Evolutionary conservation across 1,140 invertebrate genomes (phyloP).

Genomic region (Drepana arcuata): DNA sequence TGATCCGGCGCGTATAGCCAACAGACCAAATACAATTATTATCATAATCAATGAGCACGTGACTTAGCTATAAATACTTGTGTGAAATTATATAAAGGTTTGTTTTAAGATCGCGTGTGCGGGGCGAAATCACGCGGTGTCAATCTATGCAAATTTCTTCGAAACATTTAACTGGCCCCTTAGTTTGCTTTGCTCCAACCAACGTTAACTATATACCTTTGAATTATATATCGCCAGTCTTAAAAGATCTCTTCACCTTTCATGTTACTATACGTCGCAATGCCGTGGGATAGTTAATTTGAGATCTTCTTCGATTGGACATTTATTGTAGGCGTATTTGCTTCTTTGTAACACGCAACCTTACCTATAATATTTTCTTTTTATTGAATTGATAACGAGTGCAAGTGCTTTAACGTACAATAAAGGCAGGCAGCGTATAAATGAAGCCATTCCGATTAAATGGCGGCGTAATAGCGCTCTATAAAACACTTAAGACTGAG

Average conservation of each 20-base stretch:
- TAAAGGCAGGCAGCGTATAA: background rate
- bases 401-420: too few species aligned
- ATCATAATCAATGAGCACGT: slow-evolving; percentile 15
- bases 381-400: too few species aligned
- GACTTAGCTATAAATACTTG: background rate
- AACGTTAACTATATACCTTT: slow-evolving; percentile 34
- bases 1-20: slow-evolving; percentile 25
- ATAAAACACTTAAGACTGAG: slow-evolving; percentile 26
- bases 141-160: slow-evolving; percentile 69
- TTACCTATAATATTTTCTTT: too few species aligned
- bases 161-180: slow-evolving; percentile 60
- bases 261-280: slow-evolving; percentile 19
- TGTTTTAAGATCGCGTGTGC: slow-evolving; percentile 45
- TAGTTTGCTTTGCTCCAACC: slow-evolving; percentile 34
- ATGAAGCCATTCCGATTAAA: slow-evolving; percentile 14
- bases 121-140: slow-evolving; percentile 40
- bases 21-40: slow-evolving; percentile 20
- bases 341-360: too few species aligned
- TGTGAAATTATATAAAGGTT: slow-evolving; percentile 1
- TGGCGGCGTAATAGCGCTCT: slow-evolving; percentile 3
- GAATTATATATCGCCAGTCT: slow-evolving; percentile 25
- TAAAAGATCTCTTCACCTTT: slow-evolving; percentile 11
- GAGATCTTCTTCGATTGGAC: slow-evolving; percentile 21
- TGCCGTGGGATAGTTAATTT: slow-evolving; percentile 13
- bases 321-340: slow-evolving; percentile 12